Percentiles rank a stretch among this genome's conserved stretches.
phyloP scores from a whole-genome alignment of 2,888 invertebrate genomes.

The Molorchus minor region DNA sequence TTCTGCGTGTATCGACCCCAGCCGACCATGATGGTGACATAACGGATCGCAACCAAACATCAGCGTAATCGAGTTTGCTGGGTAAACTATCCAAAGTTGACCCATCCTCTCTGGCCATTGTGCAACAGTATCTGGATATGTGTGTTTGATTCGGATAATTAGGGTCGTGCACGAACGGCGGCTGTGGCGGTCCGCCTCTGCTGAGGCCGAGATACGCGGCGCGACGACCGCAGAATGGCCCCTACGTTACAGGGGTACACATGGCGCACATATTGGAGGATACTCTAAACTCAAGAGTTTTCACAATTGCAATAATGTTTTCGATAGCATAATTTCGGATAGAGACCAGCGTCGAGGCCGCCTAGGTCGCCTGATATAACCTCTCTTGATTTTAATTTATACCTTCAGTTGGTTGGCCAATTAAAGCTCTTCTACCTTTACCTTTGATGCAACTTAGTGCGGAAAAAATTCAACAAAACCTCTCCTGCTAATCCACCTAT shows the following conservation, averaged over 20 bases:
- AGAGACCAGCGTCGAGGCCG: background rate
- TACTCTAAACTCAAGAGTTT: too few relatives aligned
- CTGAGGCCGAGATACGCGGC: conserved; percentile 16
- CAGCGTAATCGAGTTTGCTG: conserved; percentile 7
- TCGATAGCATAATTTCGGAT: background rate
- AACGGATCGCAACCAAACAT: conserved; percentile 1
- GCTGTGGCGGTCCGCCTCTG: conserved; percentile 15
- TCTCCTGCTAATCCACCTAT: too few relatives aligned
- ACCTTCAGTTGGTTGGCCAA: too few relatives aligned
- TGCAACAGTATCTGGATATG: conserved; percentile 15
- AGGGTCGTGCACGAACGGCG: conserved; percentile 3
- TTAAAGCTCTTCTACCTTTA: too few relatives aligned
- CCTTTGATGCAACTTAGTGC: too few relatives aligned
- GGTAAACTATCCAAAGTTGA: conserved; percentile 17
- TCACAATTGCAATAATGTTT: too few relatives aligned
- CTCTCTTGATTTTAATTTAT: background rate
- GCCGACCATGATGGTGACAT: background rate
- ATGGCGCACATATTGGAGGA: too few relatives aligned
- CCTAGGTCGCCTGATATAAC: background rate
- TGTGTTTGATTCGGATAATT: conserved; percentile 24
- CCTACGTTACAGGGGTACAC: background rate
- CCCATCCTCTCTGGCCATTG: conserved; percentile 6
- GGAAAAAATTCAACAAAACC: too few relatives aligned
- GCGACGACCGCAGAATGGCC: conserved; percentile 9
- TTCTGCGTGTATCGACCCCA: too few relatives aligned